Evolutionary conservation across 2,888 invertebrate species (phyloP).

Genomic region (Heteromurus nitidus): DNA sequence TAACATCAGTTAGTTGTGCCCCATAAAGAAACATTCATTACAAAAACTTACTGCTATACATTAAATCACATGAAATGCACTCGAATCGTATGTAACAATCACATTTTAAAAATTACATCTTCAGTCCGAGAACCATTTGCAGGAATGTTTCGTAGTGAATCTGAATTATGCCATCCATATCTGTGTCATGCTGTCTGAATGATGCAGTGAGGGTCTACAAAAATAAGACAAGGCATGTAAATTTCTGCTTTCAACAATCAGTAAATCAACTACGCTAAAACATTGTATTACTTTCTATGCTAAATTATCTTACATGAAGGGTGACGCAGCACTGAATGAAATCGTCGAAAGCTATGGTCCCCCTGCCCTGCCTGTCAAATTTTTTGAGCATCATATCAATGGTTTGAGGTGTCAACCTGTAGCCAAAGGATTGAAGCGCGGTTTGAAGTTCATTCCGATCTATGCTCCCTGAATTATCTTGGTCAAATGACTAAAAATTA

Average conservation of each 20-base stretch:
- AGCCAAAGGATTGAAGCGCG: constrained; percentile 93
- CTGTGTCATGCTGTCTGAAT: constrained; percentile 91
- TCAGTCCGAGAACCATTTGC: constrained; percentile 84
- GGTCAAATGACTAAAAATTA: constrained; percentile 86
- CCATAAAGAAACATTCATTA: not conserved
- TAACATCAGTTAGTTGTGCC: not conserved
- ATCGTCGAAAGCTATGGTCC: constrained; percentile 96
- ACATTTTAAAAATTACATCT: constrained; percentile 63
- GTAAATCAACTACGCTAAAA: too few relatives aligned
- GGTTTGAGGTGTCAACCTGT: constrained; percentile 85
- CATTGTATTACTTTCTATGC: too few relatives aligned
- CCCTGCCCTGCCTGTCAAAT: constrained; percentile 92
- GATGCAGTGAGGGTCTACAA: constrained; percentile 90
- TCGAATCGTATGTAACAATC: too few relatives aligned
- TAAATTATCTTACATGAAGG: constrained; percentile 86
- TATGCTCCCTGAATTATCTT: constrained; percentile 91
- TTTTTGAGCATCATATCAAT: constrained; percentile 89
- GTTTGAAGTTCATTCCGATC: constrained; percentile 92
- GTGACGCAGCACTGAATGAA: constrained; percentile 97
- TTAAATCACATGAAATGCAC: not conserved
- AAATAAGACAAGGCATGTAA: too few relatives aligned
- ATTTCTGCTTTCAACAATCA: too few relatives aligned
- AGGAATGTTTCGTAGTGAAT: constrained; percentile 97
- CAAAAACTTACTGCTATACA: not conserved
- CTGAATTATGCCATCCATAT: constrained; percentile 95